A percentile compares a stretch with the other conserved stretches of the same genome.
These are phyloP conservation scores for Argyra leucocephala DNA, from an alignment of 2,888 invertebrate species.

Conservation along the genomic window DNA sequence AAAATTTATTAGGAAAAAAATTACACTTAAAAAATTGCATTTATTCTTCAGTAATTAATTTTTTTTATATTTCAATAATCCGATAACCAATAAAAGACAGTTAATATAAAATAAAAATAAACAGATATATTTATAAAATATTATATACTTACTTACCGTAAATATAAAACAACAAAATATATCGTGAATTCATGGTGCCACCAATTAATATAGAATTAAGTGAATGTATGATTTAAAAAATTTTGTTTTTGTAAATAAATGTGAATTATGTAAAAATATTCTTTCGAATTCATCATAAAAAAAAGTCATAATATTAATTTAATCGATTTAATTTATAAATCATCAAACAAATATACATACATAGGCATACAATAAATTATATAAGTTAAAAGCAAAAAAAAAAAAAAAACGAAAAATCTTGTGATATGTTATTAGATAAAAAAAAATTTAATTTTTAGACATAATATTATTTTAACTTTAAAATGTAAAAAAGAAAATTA, in stretches of 20 bases:
- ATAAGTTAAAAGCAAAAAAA: not conserved
- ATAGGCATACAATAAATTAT: no score
- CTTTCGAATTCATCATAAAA: not conserved
- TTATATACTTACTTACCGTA: no score
- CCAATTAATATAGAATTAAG: constrained; percentile 6
- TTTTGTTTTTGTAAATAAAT: not conserved
- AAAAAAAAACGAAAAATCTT: not conserved
- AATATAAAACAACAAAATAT: not conserved
- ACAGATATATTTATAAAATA: no score
- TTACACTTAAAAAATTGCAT: no score
- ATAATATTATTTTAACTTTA: no score
- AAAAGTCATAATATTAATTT: not conserved
- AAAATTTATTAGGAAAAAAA: no score
- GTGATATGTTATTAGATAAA: not conserved
- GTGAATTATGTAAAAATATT: not conserved
- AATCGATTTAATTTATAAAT: not conserved
- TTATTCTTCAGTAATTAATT: no score
- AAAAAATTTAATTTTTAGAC: no score
- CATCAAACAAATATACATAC: no score
- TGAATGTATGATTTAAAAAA: not conserved
- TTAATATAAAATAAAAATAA: no score
- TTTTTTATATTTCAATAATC: no score
- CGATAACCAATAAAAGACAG: no score
- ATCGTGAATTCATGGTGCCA: constrained; percentile 44
- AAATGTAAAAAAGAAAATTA: not conserved